Evolutionary conservation across 2,797 vertebrate species (phyloP).

Genomic region (Chelmon rostratus): DNA sequence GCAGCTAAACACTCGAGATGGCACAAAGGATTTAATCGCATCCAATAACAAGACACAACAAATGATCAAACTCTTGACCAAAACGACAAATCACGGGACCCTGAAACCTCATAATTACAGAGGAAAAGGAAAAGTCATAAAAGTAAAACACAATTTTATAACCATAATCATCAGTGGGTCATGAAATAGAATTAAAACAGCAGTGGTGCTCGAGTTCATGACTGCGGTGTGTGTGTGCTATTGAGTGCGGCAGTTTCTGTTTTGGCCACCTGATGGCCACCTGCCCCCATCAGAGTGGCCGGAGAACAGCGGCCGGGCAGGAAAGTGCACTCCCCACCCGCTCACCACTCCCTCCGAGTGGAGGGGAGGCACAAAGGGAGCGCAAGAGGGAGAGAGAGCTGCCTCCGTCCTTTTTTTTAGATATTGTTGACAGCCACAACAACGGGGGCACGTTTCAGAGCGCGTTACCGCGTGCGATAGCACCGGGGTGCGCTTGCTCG

Average conservation of each 20-base stretch:
- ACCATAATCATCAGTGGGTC: conserved; percentile 47
- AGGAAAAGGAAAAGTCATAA: conserved; percentile 50
- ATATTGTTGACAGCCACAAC: conserved; percentile 76
- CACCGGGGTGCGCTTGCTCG: conserved; percentile 60
- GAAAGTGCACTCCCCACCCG: conserved; percentile 43
- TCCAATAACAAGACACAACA: conserved; percentile 54
- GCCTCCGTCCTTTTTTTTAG: conserved; percentile 68
- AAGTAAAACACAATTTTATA: conserved; percentile 56
- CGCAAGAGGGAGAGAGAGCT: conserved; percentile 26
- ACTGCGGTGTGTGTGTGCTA: conserved; percentile 26
- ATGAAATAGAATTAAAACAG: conserved; percentile 46
- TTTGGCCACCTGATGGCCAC: conserved; percentile 91
- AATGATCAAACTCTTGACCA: conserved; percentile 53
- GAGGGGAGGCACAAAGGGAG: conserved; percentile 62
- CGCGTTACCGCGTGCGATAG: conserved; percentile 69
- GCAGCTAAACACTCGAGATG: conserved; percentile 53
- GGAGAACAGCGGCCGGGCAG: conserved; percentile 58
- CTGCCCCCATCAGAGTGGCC: conserved; percentile 81
- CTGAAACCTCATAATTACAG: conserved; percentile 61
- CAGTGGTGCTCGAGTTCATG: conserved; percentile 34
- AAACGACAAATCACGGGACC: conserved; percentile 57
- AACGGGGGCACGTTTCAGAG: conserved; percentile 75
- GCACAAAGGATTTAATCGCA: conserved; percentile 45
- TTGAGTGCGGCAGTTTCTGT: conserved; percentile 82
- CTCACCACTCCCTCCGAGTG: conserved; percentile 62